A percentile compares a stretch with the other conserved stretches of the same genome.
Conservation (phyloP, 2,888 invertebrate species). For the Phyllotreta striolata region DNA sequence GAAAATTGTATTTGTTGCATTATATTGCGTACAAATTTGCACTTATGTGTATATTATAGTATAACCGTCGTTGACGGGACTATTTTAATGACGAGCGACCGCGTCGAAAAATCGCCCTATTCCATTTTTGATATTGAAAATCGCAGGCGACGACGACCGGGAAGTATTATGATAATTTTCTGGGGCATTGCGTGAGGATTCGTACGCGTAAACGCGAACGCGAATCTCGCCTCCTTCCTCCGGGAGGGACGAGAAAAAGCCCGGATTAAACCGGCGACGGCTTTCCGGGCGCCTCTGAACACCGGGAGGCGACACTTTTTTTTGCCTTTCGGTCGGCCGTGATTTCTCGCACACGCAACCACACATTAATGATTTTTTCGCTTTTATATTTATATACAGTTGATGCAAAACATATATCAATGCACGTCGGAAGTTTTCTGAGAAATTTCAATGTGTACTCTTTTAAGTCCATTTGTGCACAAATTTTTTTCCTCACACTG, state of each 20-base stretch:
- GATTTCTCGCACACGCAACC: no score
- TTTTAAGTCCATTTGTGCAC: no score
- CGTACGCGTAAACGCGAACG: conserved; percentile 59
- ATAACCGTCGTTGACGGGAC: not conserved
- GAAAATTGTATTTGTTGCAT: no score
- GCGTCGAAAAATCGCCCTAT: conserved; percentile 48
- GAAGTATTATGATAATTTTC: conserved; percentile 59
- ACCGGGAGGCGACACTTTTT: conserved; percentile 33
- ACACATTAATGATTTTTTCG: no score
- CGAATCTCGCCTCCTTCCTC: conserved; percentile 56
- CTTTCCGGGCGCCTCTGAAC: conserved; percentile 58
- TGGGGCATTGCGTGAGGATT: conserved; percentile 59
- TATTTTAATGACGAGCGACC: conserved; percentile 7
- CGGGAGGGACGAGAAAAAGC: conserved; percentile 25
- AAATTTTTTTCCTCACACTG: no score
- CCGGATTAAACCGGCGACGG: conserved; percentile 61
- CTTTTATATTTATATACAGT: no score
- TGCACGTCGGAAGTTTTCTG: no score
- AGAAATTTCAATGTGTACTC: no score
- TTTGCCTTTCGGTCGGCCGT: not conserved
- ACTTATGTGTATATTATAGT: no score
- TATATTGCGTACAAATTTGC: no score
- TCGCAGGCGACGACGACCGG: conserved; percentile 35
- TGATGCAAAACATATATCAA: no score
- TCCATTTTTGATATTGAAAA: conserved; percentile 52